Base-by-base conservation (phyloP, 2,113 vertebrate genomes). In the Gorsachius goisagi region DNA sequence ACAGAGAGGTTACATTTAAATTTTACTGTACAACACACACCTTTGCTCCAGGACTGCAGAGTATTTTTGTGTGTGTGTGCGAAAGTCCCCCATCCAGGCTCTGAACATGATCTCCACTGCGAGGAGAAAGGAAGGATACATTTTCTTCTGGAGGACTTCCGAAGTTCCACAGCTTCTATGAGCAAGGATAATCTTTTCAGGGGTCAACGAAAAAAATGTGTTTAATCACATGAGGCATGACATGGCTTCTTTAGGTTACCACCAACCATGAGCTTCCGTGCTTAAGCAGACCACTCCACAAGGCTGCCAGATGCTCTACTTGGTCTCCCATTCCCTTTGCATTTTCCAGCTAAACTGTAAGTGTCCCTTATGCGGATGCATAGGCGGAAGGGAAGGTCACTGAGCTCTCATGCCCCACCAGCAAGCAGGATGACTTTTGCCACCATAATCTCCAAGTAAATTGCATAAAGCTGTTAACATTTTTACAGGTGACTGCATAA, bases 401-500 rank as follows among this genome's bases (percentile, higher is more conserved):
- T 16, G 49, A 78, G 71, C 33, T 79, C 53, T 75, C 30, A 1
- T 11, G 27, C 33, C 67, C 47, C 41, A 79, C 47, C 68, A 91
- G 66, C 22, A 53, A 53, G 67, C n/a, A 55, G 32, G 56, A 35
- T 82, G 50, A 91, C 83, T 93, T 95, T 75, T 88, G 58, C 62
- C 27, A 62, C 26, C 18, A 24, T 75, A 71, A 82, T 85, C 69
- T 82, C 68, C 22, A 27, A 75, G 24, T n/a, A 87, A 91, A 95
- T 68, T 89, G 80, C 84, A 91, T 35, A 68, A 92, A 72, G 77
- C 87, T 75, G 35, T 89, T 94, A 93, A 82, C 69, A 81, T 64
- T 95, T 94, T 93, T 76, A 80, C 75, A 87, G 81, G 60, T 91
- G 81, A 81, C 32, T 67, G 66, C 63, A 75, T 93, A 77, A 86